phyloP scores from a whole-genome alignment of 1,140 invertebrate species.

The Ridgeia piscesae region DNA sequence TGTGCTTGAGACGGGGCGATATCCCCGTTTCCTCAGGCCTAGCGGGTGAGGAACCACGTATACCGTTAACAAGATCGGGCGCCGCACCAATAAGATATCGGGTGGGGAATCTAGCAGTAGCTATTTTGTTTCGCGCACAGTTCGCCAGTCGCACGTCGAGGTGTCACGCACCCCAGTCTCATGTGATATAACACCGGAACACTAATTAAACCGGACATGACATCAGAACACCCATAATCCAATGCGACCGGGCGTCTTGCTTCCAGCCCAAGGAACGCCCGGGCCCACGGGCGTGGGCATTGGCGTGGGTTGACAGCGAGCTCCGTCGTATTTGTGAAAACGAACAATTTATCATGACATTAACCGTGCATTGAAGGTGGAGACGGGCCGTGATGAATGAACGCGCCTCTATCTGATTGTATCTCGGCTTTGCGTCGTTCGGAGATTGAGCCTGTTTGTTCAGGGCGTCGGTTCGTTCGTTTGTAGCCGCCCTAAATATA shows the following conservation, averaged over 20 bases:
- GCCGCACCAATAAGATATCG: no score
- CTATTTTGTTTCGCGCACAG: neutral
- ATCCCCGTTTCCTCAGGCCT: neutral
- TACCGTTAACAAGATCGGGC: no score
- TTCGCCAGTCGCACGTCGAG: neutral
- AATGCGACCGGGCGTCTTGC: neutral
- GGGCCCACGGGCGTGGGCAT: no score
- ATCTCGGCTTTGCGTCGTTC: neutral
- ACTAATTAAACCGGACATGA: neutral
- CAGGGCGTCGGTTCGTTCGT: neutral
- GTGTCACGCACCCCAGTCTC: neutral
- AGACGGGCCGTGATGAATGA: neutral
- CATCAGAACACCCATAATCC: neutral
- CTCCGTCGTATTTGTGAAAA: neutral
- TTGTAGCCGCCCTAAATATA: neutral
- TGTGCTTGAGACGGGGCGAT: neutral
- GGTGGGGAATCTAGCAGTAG: neutral
- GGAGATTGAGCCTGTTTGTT: no score
- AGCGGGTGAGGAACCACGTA: no score
- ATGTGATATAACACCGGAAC: neutral
- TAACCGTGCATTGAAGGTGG: neutral
- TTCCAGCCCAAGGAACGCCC: neutral
- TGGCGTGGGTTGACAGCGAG: neutral
- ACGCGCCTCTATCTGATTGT: neutral
- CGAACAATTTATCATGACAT: neutral